Base-by-base conservation (phyloP, 2,888 invertebrate species). In the Dysmachus trigonus region DNA sequence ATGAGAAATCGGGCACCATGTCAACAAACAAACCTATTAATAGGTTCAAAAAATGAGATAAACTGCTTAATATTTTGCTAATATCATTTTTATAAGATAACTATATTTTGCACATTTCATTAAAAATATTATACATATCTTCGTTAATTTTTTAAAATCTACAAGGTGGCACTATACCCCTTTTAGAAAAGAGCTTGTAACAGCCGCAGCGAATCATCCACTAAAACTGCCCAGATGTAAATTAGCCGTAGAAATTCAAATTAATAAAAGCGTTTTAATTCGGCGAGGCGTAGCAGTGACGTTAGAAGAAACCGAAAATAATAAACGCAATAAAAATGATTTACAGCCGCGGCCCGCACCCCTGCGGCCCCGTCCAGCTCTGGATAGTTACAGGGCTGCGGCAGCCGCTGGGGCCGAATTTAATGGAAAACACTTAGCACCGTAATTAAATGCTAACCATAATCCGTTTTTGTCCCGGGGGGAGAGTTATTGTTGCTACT, bases 341-440 rank as follows among this genome's bases (percentile, higher is more conserved):
- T 83, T 83, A 83, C 83, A 72, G 38, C 41, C 30, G 72, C 35
- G 18, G 33, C 18, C 72, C 72, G 15, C 72, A 72, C 72, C 72
- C 27, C 35, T n/a, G 13, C 27, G n/a, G 31, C 73, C 18, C 72
- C n/a, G 5, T 0, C 73, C n/a, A 30, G 7, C 5, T 2, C 13
- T 15, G 22, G 18, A n/a, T 38, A 71, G 72, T 35, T 72, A 72
- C 38, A 83, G 18, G 8, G 41, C 31, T 38, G 31, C 30, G 71
- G 38, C 83, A 41, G 47, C 41, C 83, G 53, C 85, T 76, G 74
- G 85, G 85, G 85, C 51, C 85, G 74, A 47, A 85, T 85, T 85
- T 85, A 85, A 85, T 85, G 85, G 85, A 85, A 85, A 85, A 85
- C 85, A 85, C 85, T 85, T 85, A 85, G 85, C 85, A 76, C 85